Conservation (phyloP, 2,888 invertebrate genomes). For the Ichneumon xanthorius region DNA sequence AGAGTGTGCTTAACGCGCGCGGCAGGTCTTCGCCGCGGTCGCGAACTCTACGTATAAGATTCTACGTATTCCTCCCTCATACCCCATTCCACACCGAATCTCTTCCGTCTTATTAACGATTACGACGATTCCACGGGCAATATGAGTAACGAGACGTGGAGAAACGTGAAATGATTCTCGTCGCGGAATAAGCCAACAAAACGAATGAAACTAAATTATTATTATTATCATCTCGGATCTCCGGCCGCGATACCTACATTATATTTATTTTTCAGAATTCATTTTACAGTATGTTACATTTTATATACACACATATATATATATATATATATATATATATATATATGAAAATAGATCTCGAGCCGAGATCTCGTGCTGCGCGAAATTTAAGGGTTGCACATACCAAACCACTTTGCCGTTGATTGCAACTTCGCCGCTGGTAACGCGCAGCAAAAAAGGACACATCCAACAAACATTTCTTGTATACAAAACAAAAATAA, state of each 20-base stretch:
- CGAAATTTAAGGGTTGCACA: constrained; percentile 47
- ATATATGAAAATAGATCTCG: constrained; percentile 55
- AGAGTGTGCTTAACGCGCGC: constrained; percentile 48
- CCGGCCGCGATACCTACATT: constrained; percentile 58
- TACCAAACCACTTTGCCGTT: constrained; percentile 30
- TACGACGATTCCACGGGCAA: constrained; percentile 64
- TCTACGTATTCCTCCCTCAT: constrained; percentile 60
- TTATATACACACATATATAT: constrained; percentile 35
- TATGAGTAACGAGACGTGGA: constrained; percentile 59
- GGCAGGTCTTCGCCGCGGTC: constrained; percentile 59
- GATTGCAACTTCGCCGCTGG: constrained; percentile 40
- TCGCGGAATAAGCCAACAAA: constrained; percentile 17
- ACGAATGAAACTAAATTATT: constrained; percentile 29
- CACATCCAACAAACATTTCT: too few species aligned
- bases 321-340: constrained; percentile 45
- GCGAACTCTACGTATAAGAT: constrained; percentile 62
- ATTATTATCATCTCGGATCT: constrained; percentile 61
- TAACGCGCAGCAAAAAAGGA: background rate
- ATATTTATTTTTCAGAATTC: constrained; percentile 31
- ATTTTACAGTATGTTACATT: constrained; percentile 1
- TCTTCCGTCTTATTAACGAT: constrained; percentile 67
- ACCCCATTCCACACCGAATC: constrained; percentile 53
- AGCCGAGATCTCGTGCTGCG: constrained; percentile 56
- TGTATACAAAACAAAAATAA: too few species aligned
- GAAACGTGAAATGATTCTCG: constrained; percentile 33